Percentiles rank a stretch among this genome's conserved stretches.
Conservation (phyloP, 2,888 invertebrate species). For the Apodemia duryi region DNA sequence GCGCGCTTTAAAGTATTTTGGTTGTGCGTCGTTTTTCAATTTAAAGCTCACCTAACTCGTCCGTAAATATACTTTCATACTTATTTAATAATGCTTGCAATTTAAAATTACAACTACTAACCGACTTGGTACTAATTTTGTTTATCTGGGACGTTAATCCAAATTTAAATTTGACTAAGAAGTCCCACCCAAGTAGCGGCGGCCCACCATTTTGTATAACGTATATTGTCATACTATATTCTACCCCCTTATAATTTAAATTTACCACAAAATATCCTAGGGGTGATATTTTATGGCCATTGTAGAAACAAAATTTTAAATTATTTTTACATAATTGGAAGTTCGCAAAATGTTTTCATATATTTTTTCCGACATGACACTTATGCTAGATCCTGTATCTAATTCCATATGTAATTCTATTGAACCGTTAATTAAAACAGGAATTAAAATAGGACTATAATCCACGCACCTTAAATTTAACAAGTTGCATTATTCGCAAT, state of each 20-base stretch:
- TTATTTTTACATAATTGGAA: conserved; percentile 16
- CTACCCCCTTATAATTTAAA: conserved; percentile 20
- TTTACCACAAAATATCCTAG: conserved; percentile 25
- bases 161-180: conserved; percentile 27
- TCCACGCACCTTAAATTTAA: conserved; percentile 31
- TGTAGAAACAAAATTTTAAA: conserved; percentile 33
- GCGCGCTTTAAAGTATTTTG: no score
- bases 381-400: conserved; percentile 29
- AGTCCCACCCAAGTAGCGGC: conserved; percentile 29
- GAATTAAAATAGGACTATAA: conserved; percentile 24
- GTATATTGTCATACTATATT: conserved; percentile 25
- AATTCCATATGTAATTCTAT: conserved; percentile 27
- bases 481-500: conserved; percentile 28
- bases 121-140: no score
- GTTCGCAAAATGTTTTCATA: no score
- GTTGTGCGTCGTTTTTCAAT: no score
- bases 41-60: no score
- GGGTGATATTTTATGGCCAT: conserved; percentile 33
- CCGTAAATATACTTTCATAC: no score
- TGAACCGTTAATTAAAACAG: conserved; percentile 19
- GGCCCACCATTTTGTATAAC: conserved; percentile 32
- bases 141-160: neutral
- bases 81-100: no score
- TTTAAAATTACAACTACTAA: no score
- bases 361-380: conserved; percentile 21